Evolutionary conservation across 2,113 vertebrate species (phyloP).

Genomic region (Odobenus rosmarus): DNA sequence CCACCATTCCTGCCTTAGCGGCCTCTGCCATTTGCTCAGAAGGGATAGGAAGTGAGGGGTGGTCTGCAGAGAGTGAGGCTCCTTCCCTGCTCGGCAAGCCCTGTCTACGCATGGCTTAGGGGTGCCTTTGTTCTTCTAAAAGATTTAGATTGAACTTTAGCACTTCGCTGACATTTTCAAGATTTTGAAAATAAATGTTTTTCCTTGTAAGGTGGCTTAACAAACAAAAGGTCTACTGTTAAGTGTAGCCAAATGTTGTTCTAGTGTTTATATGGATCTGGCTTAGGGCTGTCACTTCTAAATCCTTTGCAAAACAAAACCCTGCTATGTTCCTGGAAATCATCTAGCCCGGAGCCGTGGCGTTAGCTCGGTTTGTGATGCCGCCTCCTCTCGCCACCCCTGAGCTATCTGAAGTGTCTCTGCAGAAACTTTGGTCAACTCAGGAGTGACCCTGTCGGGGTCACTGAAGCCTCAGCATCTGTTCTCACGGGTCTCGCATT

Average conservation of each 20-base stretch:
- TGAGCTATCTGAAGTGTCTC: rapidly evolving
- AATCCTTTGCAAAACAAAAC: not conserved
- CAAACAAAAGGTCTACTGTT: not conserved
- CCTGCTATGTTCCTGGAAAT: not conserved
- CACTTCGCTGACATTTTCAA: not conserved
- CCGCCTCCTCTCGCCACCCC: not conserved
- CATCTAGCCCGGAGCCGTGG: not conserved
- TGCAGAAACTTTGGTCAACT: rapidly evolving
- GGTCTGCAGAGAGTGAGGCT: not conserved
- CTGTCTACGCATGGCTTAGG: not conserved
- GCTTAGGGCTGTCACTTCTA: not conserved
- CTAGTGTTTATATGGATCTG: not conserved
- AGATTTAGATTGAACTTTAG: not conserved
- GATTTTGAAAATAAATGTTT: not conserved
- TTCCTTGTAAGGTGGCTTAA: not conserved
- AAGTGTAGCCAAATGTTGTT: not conserved
- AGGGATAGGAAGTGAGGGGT: not conserved
- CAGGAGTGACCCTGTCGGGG: not conserved
- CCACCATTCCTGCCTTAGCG: rapidly evolving
- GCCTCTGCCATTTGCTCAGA: not conserved
- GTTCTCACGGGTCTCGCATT: rapidly evolving
- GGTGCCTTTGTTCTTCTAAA: not conserved
- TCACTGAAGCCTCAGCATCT: not conserved
- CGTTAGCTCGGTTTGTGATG: rapidly evolving
- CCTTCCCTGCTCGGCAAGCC: not conserved